Evolutionary conservation across 2,888 invertebrate genomes (phyloP).

Genomic region (Megamerina dolium): DNA sequence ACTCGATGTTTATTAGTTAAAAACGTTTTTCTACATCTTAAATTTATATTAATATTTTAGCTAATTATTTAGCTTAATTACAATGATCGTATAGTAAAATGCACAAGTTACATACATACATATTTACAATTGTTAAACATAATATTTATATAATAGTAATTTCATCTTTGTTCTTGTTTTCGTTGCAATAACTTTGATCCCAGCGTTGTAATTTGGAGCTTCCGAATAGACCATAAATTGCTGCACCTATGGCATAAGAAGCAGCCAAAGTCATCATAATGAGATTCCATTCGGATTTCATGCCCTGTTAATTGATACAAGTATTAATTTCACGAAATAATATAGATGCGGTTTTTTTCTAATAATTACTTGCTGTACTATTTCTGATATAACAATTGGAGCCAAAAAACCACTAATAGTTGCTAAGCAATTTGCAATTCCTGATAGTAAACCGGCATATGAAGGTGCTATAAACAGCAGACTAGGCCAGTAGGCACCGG

Average conservation of each 20-base stretch:
- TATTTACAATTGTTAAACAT: too few species aligned
- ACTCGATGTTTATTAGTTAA: too few species aligned
- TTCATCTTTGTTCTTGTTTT: background rate
- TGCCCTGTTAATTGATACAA: constrained; percentile 45
- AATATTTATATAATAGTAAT: too few species aligned
- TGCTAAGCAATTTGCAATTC: constrained; percentile 49
- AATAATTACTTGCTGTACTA: constrained; percentile 16
- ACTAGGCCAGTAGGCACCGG: constrained; percentile 50
- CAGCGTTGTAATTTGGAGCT: constrained; percentile 47
- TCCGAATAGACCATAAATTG: constrained; percentile 46
- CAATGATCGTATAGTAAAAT: constrained; percentile 4
- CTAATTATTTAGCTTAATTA: too few species aligned
- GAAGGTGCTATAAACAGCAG: constrained; percentile 51
- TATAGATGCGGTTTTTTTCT: too few species aligned
- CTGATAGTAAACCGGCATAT: constrained; percentile 49
- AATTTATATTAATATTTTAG: too few species aligned
- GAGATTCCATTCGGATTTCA: constrained; percentile 47
- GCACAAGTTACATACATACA: too few species aligned
- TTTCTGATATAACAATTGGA: constrained; percentile 44
- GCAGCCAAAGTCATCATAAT: constrained; percentile 44
- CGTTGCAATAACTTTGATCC: too few species aligned
- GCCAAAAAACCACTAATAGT: constrained; percentile 48
- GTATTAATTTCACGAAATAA: too few species aligned
- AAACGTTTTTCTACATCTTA: too few species aligned
- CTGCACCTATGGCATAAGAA: constrained; percentile 40